Conservation (phyloP, 2,113 vertebrate species). For the Lethenteron reissneri region DNA sequence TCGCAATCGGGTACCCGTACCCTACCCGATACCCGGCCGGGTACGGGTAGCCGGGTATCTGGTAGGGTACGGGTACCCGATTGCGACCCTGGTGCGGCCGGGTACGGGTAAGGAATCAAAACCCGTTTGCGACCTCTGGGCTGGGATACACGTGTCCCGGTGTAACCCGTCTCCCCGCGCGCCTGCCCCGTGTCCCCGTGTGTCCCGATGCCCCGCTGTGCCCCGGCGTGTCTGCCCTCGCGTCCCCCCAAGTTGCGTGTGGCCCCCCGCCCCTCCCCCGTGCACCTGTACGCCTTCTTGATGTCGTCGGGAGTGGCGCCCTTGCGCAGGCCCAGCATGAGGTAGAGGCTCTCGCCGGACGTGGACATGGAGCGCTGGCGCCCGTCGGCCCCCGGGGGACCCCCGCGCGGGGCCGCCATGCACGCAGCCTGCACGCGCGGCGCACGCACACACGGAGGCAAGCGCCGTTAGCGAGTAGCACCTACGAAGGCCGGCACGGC, state of each 20-base stretch:
- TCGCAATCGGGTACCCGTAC: no score
- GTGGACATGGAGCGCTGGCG: slow-evolving; percentile 48
- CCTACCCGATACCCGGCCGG: no score
- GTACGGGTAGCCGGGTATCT: no score
- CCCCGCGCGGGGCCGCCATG: no score
- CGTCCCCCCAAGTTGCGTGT: background rate
- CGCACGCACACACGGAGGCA: no score
- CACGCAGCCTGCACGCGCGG: no score
- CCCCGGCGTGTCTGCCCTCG: background rate
- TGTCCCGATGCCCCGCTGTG: background rate
- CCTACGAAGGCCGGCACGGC: no score
- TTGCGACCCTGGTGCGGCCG: no score
- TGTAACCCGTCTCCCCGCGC: no score
- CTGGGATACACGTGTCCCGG: background rate
- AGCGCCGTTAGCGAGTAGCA: no score
- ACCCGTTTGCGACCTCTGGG: background rate
- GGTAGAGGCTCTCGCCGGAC: slow-evolving; percentile 45
- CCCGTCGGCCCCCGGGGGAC: slow-evolving; percentile 15
- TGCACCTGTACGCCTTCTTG: slow-evolving; percentile 62
- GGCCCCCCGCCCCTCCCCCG: background rate
- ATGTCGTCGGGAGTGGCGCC: slow-evolving; percentile 53
- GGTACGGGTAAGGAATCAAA: no score
- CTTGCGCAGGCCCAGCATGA: slow-evolving; percentile 50
- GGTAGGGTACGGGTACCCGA: no score
- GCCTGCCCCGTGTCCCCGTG: background rate